Conservation (phyloP, 2,888 invertebrate species). For the Leptinotarsa peninsularis region DNA sequence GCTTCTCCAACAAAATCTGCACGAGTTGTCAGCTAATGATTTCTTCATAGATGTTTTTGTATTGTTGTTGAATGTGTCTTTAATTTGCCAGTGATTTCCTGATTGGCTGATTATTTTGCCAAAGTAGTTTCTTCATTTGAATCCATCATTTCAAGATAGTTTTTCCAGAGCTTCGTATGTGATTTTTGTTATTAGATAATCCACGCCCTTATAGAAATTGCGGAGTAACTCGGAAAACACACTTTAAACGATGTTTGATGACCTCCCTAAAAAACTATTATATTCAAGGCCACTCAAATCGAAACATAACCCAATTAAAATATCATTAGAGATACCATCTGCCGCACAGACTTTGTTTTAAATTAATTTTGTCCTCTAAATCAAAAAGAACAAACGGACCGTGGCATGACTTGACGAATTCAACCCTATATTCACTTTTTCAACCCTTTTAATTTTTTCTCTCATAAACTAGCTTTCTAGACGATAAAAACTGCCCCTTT, state of each 20-base stretch:
- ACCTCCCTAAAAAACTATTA: background rate
- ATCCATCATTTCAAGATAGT: too few species aligned
- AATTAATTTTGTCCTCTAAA: conserved; percentile 23
- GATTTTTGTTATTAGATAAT: too few species aligned
- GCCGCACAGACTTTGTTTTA: conserved; percentile 21
- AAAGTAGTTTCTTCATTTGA: too few species aligned
- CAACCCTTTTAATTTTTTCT: conserved; percentile 15
- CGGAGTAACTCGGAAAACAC: background rate
- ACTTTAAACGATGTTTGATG: background rate
- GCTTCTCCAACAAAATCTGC: too few species aligned
- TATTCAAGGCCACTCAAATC: background rate
- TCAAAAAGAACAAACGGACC: conserved; percentile 11
- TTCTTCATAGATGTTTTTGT: too few species aligned
- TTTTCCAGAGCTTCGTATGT: too few species aligned
- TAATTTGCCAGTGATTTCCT: too few species aligned
- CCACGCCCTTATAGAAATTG: background rate
- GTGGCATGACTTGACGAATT: conserved; percentile 24
- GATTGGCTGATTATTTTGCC: too few species aligned
- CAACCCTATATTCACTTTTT: conserved; percentile 12
- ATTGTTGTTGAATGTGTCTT: too few species aligned
- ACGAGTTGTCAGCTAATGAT: too few species aligned
- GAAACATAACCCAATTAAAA: conserved; percentile 24
- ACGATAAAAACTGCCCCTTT: conserved; percentile 13
- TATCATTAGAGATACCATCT: conserved; percentile 21
- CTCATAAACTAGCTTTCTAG: conserved; percentile 2